phyloP scores from a whole-genome alignment of 2,888 invertebrate species.

The Cryptocephalus moraei region DNA sequence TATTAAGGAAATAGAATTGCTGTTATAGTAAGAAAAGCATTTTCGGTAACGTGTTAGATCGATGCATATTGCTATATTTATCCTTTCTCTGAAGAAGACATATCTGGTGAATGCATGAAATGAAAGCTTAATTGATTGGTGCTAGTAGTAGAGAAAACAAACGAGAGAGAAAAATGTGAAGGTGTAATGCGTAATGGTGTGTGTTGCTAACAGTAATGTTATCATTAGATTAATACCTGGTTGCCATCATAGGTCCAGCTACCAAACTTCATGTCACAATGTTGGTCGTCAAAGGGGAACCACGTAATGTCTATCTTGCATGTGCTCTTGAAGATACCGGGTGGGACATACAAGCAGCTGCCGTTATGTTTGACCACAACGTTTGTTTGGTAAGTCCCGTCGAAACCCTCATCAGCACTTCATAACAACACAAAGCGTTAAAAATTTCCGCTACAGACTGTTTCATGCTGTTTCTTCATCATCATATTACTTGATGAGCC shows the following conservation, averaged over 20 bases:
- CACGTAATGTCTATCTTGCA: conserved; percentile 99
- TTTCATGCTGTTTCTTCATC: conserved; percentile 22
- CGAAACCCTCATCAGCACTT: conserved; percentile 99
- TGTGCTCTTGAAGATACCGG: conserved; percentile 99
- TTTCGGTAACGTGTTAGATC: too few species aligned
- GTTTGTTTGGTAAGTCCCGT: conserved; percentile 99
- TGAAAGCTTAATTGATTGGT: neutral
- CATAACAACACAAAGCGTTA: conserved; percentile 39
- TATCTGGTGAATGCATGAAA: neutral
- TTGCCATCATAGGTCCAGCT: conserved; percentile 99
- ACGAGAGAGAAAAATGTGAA: conserved; percentile 1
- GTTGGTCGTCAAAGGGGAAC: conserved; percentile 99
- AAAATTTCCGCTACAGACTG: conserved; percentile 27
- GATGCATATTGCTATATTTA: too few species aligned
- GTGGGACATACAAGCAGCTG: conserved; percentile 98
- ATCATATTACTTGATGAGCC: conserved; percentile 6
- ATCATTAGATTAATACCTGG: conserved; percentile 58
- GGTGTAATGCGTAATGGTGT: conserved; percentile 16
- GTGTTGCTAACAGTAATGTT: conserved; percentile 21
- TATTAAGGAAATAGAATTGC: too few species aligned
- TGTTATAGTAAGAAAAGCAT: too few species aligned
- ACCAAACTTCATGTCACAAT: conserved; percentile 99
- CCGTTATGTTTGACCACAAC: conserved; percentile 98
- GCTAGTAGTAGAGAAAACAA: too few species aligned
- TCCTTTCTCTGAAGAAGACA: too few species aligned